Evolutionary conservation across 1,140 invertebrate genomes (phyloP), one percentile per base, ranked within the genome.

Genomic region (Lepidurus couesii): DNA sequence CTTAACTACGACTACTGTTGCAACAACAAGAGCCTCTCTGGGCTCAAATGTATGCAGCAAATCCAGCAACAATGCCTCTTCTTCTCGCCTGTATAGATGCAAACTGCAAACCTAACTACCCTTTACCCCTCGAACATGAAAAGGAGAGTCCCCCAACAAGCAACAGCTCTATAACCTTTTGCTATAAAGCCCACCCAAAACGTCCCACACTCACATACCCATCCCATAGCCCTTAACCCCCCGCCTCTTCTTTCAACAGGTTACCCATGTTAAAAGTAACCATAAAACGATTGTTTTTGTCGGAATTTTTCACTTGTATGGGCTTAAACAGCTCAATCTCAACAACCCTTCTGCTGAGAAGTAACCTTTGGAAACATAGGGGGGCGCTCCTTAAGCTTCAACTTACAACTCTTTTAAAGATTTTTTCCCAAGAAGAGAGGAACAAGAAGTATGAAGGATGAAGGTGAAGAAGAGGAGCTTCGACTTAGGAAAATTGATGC

Each of bases 251-350:
- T 65, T 21, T 16, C 53, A 65, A 65, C 53, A 65, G 53, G 53
- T 65, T 65, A 13, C 53, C 21, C 53, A 65, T 65, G 53, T 65
- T 65, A 65, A 65, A 65, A 65, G 16, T 65, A 34, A 65, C 53
- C 53, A 65, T 65, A 65, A 65, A 65, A 65, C 53, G 53, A 65
- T 65, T 65, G 53, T 65, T 65, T 65, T 65, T 21, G 53, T 65
- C 53, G 53, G 53, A 7, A 65, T 7, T 65, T 13, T 65, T 65
- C 53, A 65, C 53, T 13, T 13, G 53, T 7, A 7, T 21, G 16
- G 16, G 16, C 53, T 65, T 65, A 65, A 65, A 65, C 53, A 65
- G 53, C 53, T 65, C 53, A 65, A 65, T 65, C 53, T 65, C 53
- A 65, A 65, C 53, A 65, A n/a, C 53, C 53, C 21, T 65, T 65